These are phyloP conservation scores for Probosciger aterrimus DNA, from an alignment of 2,113 vertebrate genomes.

Conservation along the genomic window DNA sequence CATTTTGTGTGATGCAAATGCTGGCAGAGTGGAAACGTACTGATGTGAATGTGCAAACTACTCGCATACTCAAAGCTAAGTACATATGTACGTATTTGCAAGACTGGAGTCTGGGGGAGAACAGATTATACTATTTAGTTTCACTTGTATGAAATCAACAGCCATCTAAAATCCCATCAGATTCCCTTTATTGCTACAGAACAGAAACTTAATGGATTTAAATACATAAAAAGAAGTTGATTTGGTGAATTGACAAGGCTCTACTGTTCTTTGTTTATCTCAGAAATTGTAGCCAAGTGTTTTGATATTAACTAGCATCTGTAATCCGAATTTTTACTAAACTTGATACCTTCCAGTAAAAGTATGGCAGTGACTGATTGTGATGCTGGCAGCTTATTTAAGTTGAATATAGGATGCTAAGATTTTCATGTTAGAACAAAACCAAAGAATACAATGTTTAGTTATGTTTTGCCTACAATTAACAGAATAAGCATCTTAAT, in stretches of 20 bases:
- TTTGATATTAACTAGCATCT: not conserved
- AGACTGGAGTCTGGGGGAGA: not conserved
- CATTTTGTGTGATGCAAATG: not conserved
- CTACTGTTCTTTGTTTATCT: not conserved
- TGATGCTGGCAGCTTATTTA: constrained; percentile 32
- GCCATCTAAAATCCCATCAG: not conserved
- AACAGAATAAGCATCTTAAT: constrained; percentile 70
- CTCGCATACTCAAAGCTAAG: not conserved
- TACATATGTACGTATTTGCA: not conserved
- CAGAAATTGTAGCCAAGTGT: not conserved
- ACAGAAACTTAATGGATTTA: not conserved
- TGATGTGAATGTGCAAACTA: not conserved
- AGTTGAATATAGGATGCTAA: constrained; percentile 31
- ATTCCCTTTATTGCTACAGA: not conserved
- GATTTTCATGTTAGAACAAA: constrained; percentile 47
- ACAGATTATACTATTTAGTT: not conserved
- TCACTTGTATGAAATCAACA: not conserved
- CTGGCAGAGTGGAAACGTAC: not conserved
- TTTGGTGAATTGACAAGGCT: not conserved
- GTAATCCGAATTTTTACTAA: not conserved
- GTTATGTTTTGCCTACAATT: constrained; percentile 66
- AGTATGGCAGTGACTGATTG: not conserved
- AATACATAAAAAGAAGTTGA: not conserved
- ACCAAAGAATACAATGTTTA: constrained; percentile 32
- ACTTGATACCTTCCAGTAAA: not conserved